A percentile compares a stretch with the other conserved stretches of the same genome.
phyloP scores from a whole-genome alignment of 2,888 invertebrate species.

The Rotaria sp. region DNA sequence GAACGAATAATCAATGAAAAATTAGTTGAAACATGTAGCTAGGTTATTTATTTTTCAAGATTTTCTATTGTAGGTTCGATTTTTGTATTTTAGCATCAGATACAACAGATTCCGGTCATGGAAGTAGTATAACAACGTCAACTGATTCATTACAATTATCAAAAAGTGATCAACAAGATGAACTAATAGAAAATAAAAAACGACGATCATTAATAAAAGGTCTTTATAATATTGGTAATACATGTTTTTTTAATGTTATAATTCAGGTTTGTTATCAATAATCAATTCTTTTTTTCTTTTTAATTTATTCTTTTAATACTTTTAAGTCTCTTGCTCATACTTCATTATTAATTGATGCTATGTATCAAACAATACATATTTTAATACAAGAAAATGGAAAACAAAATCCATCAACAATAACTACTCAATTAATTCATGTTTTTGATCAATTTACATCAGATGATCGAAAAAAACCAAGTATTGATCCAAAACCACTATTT shows the following conservation, averaged over 20 bases:
- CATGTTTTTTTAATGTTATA: constrained; percentile 19
- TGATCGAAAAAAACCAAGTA: background rate
- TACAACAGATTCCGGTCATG: background rate
- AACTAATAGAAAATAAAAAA: background rate
- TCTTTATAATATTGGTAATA: constrained; percentile 2
- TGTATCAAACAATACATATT: background rate
- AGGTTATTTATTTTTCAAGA: background rate
- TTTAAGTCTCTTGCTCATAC: background rate
- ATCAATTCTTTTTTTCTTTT: background rate
- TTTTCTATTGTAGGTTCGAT: background rate
- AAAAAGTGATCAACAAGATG: background rate
- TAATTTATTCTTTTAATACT: background rate
- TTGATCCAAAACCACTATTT: constrained; percentile 18
- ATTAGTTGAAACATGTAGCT: constrained; percentile 14
- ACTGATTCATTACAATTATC: background rate
- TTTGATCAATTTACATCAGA: constrained; percentile 9
- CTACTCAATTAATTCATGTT: background rate
- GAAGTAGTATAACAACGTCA: background rate
- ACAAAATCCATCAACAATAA: background rate
- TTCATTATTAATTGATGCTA: background rate
- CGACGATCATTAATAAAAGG: background rate
- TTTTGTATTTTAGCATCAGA: background rate
- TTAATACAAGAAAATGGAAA: background rate
- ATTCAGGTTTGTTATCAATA: background rate
- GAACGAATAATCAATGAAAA: background rate